Base-by-base conservation (phyloP, 2,797 vertebrate species). In the Pantherophis alleghaniensis region DNA sequence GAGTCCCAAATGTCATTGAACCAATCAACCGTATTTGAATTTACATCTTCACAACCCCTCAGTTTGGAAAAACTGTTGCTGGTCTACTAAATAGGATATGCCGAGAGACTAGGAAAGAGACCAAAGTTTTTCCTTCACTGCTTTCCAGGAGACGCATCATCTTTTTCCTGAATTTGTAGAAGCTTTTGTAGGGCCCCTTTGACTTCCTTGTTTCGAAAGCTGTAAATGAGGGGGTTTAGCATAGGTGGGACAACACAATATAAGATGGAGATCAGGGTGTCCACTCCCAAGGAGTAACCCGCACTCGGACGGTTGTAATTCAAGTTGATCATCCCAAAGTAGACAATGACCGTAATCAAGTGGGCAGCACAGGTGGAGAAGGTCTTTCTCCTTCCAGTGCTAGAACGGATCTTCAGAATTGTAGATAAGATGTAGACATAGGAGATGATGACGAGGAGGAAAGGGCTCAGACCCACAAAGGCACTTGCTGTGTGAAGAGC, bases 221-320 rank as follows among this genome's bases (percentile, higher is more conserved):
- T 97, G n/a, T 97, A 98, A 79, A 96, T 97, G 60, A 97, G 87
- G 1, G 97, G 96, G 93, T 97, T 97, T 93, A 97, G 32, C 96
- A 95, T 91, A 0, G 97, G 97, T 0, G 88, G 94, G 91, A 97
- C 0, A 1, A 96, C 91, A 0, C 97, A 96, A 51, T 92, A 97
- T 5, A 97, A 12, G 0, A 37, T 3, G 0, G 97, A 97, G 18
- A 96, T 86, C 87, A 96, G 56, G 0, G 14, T 20, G 51, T 95
- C 89, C 0, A 37, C 91, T 0, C 42, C 93, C 0, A 7, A 87
- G 0, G 94, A 95, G 92, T 91, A 94, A 32, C 95, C 86, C 0
- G 93, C 13, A 22, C 94, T 95, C 5, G 94, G 92, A 18, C 87
- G 1, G 93, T 96, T 96, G 88, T 97, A 97, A 96, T 97, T 97